Conservation (phyloP, 2,797 vertebrate species). For the Gila robusta region DNA sequence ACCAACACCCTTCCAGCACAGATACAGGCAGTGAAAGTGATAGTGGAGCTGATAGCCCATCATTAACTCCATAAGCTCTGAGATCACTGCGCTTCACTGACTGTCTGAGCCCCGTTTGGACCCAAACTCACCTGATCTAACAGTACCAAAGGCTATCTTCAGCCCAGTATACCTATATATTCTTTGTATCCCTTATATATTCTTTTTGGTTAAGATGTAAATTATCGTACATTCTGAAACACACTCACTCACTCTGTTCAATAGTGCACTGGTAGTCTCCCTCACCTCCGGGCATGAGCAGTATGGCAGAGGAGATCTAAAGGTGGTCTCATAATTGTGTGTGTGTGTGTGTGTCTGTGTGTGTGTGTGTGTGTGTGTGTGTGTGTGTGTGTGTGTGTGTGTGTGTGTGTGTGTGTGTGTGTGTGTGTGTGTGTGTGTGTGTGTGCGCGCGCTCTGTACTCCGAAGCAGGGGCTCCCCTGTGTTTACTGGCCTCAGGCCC, state of each 20-base stretch:
- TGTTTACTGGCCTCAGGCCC: slow-evolving; percentile 23
- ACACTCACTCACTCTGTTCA: background rate
- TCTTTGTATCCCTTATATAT: background rate
- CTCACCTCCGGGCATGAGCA: background rate
- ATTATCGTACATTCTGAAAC: background rate
- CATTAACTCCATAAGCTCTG: background rate
- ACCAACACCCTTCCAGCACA: slow-evolving; percentile 43
- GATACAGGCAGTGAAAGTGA: slow-evolving; percentile 26
- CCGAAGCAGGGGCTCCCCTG: slow-evolving; percentile 34
- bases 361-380: background rate
- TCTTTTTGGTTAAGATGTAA: background rate
- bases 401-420: too few species aligned
- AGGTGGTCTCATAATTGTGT: background rate
- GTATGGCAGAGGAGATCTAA: slow-evolving; percentile 27
- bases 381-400: slow-evolving; percentile 6
- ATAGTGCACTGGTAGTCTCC: background rate
- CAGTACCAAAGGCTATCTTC: background rate
- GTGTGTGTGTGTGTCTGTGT: too few species aligned
- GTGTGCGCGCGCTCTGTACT: slow-evolving; percentile 21
- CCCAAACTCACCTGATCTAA: slow-evolving; percentile 10
- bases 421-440: too few species aligned
- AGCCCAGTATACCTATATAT: background rate
- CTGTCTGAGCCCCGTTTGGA: background rate
- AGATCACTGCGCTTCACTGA: slow-evolving; percentile 29
- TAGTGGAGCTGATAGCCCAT: slow-evolving; percentile 15